Evolutionary conservation across 2,797 vertebrate genomes (phyloP).

Genomic region (Lutjanus campechanus): DNA sequence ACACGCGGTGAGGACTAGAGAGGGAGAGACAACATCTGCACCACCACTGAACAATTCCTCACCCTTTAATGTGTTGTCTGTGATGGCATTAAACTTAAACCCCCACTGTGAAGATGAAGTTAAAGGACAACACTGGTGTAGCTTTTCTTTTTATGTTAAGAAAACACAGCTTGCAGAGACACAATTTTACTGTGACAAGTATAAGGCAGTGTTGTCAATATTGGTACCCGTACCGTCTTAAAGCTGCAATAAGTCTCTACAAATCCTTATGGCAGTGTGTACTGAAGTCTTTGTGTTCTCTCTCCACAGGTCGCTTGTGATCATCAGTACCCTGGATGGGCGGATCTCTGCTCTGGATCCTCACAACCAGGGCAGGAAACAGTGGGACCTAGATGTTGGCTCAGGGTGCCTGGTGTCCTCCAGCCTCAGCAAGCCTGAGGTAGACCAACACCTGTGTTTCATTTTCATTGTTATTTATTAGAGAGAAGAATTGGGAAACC

Average conservation of each 20-base stretch:
- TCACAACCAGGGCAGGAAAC: slow-evolving; percentile 93
- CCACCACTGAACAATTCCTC: slow-evolving; percentile 21
- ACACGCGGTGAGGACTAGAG: slow-evolving; percentile 28
- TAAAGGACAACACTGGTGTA: not conserved
- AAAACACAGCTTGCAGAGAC: not conserved
- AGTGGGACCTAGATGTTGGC: slow-evolving; percentile 97
- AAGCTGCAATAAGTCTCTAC: not conserved
- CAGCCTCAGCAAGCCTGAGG: slow-evolving; percentile 98
- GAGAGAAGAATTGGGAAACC: not conserved
- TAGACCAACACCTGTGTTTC: slow-evolving; percentile 69
- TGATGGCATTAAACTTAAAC: not conserved
- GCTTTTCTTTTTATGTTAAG: too few species aligned
- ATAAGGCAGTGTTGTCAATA: not conserved
- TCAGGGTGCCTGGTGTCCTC: slow-evolving; percentile 96
- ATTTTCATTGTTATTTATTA: not conserved
- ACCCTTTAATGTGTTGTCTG: slow-evolving; percentile 31
- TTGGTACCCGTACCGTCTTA: not conserved
- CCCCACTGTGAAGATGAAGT: not conserved
- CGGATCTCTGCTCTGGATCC: slow-evolving; percentile 95
- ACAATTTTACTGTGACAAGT: not conserved
- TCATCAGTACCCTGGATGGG: slow-evolving; percentile 98
- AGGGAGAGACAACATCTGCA: slow-evolving; percentile 52
- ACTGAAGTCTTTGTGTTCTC: slow-evolving; percentile 17
- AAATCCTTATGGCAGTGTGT: not conserved
- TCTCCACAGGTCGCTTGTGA: slow-evolving; percentile 90